Conservation (phyloP, 2,888 invertebrate species). For the Pseudococcus viburni region DNA sequence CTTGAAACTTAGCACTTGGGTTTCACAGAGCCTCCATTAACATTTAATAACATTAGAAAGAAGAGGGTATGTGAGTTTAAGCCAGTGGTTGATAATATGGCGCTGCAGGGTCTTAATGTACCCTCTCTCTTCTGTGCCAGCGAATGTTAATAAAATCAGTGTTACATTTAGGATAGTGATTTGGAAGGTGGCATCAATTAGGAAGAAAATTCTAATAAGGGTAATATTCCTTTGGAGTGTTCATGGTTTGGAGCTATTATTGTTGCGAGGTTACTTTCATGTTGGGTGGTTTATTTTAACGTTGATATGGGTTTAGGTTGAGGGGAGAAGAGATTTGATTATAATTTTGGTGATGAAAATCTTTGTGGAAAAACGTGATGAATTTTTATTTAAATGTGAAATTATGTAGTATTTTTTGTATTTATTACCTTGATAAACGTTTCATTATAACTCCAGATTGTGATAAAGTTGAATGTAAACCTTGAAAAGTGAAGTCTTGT, state of each 20-base stretch:
- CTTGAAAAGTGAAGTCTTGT: no score
- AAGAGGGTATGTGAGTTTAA: slow-evolving; percentile 55
- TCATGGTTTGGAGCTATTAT: slow-evolving; percentile 51
- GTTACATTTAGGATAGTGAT: slow-evolving; percentile 50
- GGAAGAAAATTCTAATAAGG: slow-evolving; percentile 53
- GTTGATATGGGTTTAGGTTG: background rate
- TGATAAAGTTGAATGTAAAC: no score
- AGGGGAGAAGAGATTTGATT: no score
- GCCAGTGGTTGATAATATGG: slow-evolving; percentile 54
- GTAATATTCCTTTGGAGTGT: slow-evolving; percentile 53
- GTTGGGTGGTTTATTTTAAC: background rate
- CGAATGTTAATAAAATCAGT: slow-evolving; percentile 56
- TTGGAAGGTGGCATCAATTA: slow-evolving; percentile 57
- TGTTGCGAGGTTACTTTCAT: slow-evolving; percentile 23
- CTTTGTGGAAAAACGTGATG: no score
- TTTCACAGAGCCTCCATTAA: slow-evolving; percentile 40
- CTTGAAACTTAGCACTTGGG: slow-evolving; percentile 13
- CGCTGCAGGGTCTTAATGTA: slow-evolving; percentile 52
- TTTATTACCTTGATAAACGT: no score
- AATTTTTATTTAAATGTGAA: no score
- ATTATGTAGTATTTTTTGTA: no score
- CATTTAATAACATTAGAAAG: slow-evolving; percentile 54
- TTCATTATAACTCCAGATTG: no score
- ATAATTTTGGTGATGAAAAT: no score
- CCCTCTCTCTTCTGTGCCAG: background rate